These are phyloP conservation scores for Sebastes hubbsi DNA, from an alignment of 2,797 vertebrate species.

Conservation along the genomic window DNA sequence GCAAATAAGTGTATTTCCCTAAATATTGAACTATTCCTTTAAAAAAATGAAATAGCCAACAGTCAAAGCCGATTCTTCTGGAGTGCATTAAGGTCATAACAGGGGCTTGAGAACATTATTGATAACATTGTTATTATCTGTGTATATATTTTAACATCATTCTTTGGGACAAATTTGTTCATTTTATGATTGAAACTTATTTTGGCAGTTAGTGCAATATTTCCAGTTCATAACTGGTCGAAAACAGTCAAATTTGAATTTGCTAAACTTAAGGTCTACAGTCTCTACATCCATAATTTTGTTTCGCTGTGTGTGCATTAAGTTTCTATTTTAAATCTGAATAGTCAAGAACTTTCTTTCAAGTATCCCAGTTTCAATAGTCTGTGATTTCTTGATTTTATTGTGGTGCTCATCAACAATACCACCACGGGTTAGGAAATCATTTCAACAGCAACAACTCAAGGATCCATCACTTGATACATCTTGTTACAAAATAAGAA, in stretches of 20 bases:
- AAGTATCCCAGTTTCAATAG: slow-evolving; percentile 46
- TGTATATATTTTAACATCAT: not conserved
- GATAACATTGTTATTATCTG: not conserved
- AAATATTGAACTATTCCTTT: not conserved
- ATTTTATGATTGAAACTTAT: not conserved
- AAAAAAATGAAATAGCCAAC: not conserved
- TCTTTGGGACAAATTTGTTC: slow-evolving; percentile 35
- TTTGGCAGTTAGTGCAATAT: slow-evolving; percentile 31
- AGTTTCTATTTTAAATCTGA: slow-evolving; percentile 10
- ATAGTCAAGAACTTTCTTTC: slow-evolving; percentile 44
- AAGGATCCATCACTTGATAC: slow-evolving; percentile 65
- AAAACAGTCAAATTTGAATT: not conserved
- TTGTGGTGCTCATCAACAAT: slow-evolving; percentile 68
- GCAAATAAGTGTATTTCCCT: not conserved
- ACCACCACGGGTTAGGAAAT: slow-evolving; percentile 61
- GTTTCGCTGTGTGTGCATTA: slow-evolving; percentile 5
- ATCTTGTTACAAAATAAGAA: slow-evolving; percentile 73
- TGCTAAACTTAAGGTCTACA: not conserved
- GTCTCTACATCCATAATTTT: not conserved
- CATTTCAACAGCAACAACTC: slow-evolving; percentile 69
- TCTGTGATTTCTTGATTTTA: slow-evolving; percentile 64
- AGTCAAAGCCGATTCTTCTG: slow-evolving; percentile 1
- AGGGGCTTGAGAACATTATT: not conserved
- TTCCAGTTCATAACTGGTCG: not conserved
- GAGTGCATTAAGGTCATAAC: not conserved